These are phyloP conservation scores for Pithys albifrons DNA, from an alignment of 2,113 vertebrate genomes.

Conservation along the genomic window DNA sequence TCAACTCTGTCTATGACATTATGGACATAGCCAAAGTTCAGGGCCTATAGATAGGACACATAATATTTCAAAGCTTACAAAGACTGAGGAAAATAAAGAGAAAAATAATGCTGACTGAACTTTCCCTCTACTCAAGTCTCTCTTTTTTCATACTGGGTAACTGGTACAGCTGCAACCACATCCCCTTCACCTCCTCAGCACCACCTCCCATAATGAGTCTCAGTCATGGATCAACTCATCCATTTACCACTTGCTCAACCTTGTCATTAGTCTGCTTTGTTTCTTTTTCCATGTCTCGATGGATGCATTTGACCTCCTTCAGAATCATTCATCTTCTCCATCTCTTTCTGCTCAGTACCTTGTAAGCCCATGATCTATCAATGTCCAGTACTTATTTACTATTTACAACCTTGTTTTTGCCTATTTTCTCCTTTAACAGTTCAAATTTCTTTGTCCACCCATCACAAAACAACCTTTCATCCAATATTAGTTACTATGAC, in stretches of 20 bases:
- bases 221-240: neutral
- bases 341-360: neutral
- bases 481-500: neutral
- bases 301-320: neutral
- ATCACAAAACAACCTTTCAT: neutral
- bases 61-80: neutral
- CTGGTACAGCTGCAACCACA: neutral
- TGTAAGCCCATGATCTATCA: neutral
- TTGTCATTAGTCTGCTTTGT: neutral
- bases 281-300: neutral
- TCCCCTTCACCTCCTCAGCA: neutral
- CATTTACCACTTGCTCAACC: slow-evolving; percentile 2
- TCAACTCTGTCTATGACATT: neutral
- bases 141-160: neutral
- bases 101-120: neutral
- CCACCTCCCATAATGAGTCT: neutral
- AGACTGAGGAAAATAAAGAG: neutral
- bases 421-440: neutral
- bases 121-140: neutral
- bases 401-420: neutral
- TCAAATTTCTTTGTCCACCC: neutral
- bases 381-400: neutral
- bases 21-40: neutral
- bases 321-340: neutral
- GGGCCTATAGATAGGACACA: neutral